These are phyloP conservation scores for Vidua chalybeata DNA, from an alignment of 2,113 vertebrate genomes.

Conservation along the genomic window DNA sequence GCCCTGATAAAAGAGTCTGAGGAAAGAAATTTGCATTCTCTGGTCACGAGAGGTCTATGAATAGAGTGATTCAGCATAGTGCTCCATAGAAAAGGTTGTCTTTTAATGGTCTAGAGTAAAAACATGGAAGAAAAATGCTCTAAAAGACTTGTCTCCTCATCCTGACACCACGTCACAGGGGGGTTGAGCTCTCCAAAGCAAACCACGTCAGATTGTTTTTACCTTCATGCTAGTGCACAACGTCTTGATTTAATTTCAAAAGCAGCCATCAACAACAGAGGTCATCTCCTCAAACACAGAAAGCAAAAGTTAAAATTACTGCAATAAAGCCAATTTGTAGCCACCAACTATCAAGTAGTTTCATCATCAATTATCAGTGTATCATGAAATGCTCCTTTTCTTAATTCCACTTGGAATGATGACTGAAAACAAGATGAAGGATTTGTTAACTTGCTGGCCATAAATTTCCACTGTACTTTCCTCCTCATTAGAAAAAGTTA, in stretches of 20 bases:
- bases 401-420: neutral
- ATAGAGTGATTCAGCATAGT: neutral
- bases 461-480: neutral
- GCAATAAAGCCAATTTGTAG: neutral
- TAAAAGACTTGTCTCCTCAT: neutral
- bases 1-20: neutral
- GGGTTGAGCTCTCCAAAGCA: neutral
- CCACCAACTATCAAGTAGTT: neutral
- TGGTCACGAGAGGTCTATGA: neutral
- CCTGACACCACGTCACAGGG: neutral
- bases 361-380: neutral
- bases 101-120: neutral
- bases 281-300: neutral
- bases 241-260: neutral
- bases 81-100: neutral
- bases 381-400: neutral
- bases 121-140: neutral
- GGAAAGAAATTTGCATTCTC: conserved; percentile 3
- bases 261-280: neutral
- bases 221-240: neutral
- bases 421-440: neutral
- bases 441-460: neutral
- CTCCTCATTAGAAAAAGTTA: neutral
- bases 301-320: neutral
- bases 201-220: neutral